Base-by-base conservation (phyloP, 2,888 invertebrate genomes). In the Cancer borealis region DNA sequence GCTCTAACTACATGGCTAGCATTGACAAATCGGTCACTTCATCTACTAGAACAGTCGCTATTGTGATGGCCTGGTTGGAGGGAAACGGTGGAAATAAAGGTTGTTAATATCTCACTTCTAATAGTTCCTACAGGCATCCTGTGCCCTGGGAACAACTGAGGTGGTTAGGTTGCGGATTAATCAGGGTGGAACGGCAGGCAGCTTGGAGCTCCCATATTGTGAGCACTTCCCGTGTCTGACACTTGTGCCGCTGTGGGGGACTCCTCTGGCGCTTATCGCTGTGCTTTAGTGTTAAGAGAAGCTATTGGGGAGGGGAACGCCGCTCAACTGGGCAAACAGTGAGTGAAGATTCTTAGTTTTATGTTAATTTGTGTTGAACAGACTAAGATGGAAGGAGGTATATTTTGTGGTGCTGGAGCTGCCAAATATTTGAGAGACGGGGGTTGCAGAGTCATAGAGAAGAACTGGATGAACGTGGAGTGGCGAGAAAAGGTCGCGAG, bases 131-230 rank as follows among this genome's bases (percentile, higher is more conserved):
- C 3, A 39, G 17, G 84, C 84, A 84, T 39, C 84, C 84, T 30
- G n/a, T 26, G 84, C 39, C 30, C 39, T 84, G 84, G 39, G 39
- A 39, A 84, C 14, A 14, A 21, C 17, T 14, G 39, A 1, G 14
- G 84, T 84, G 84, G 84, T 84, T 39, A 84, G 39, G 84, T 12
- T 84, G 30, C 39, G 30, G 12, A 39, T 30, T 30, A 84, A 84
- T 84, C 84, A 84, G 84, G 84, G 39, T 39, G 84, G 84, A 84
- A 84, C 84, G 39, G 84, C 39, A 84, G 39, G 84, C 84, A 39
- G 39, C 39, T 30, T 84, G 84, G 17, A 84, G 84, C 84, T 5
- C 26, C 8, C 26, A 79, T 4, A 26, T 79, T 10, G 84, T 84
- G 84, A 84, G 39, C 39, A 84, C 84, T 84, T 84, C 10, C 30